Evolutionary conservation across 1,140 invertebrate genomes (phyloP).

Genomic region (Drepana arcuata): DNA sequence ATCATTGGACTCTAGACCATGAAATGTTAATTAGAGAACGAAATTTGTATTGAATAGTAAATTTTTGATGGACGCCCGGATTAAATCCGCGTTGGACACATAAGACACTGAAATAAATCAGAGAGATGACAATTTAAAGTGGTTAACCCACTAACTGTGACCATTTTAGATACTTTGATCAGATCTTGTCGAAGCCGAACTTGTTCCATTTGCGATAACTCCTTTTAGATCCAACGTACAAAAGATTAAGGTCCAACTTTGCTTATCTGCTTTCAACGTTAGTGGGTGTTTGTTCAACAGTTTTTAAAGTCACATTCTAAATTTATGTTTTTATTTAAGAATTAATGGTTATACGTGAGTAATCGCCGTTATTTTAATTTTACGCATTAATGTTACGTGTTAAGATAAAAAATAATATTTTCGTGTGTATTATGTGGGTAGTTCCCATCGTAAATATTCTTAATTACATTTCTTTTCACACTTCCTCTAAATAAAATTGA

Average conservation of each 20-base stretch:
- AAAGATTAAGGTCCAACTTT: constrained; percentile 34
- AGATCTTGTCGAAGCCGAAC: constrained; percentile 65
- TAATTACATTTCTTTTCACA: constrained; percentile 12
- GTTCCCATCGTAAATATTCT: constrained; percentile 9
- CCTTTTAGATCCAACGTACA: constrained; percentile 22
- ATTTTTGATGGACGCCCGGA: too few relatives aligned
- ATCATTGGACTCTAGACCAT: too few relatives aligned
- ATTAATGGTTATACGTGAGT: constrained; percentile 65
- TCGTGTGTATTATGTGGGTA: constrained; percentile 12
- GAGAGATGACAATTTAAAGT: constrained; percentile 74
- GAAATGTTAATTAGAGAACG: too few relatives aligned
- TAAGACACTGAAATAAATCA: constrained; percentile 73
- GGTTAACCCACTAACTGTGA: constrained; percentile 73
- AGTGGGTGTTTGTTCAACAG: constrained; percentile 65
- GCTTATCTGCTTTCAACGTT: constrained; percentile 21
- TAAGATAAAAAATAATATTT: constrained; percentile 43
- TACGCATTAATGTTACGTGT: constrained; percentile 45
- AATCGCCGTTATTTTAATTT: constrained; percentile 66
- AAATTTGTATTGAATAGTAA: too few relatives aligned
- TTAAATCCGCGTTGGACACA: constrained; percentile 64
- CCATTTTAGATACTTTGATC: constrained; percentile 72
- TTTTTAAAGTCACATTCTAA: constrained; percentile 51
- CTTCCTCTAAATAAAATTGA: too few relatives aligned
- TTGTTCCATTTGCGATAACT: constrained; percentile 20
- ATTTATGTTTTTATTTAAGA: constrained; percentile 72